Percentiles rank a stretch among this genome's conserved stretches.
Evolutionary conservation across 1,140 invertebrate genomes (phyloP).

Genomic region (Nasonia giraulti): DNA sequence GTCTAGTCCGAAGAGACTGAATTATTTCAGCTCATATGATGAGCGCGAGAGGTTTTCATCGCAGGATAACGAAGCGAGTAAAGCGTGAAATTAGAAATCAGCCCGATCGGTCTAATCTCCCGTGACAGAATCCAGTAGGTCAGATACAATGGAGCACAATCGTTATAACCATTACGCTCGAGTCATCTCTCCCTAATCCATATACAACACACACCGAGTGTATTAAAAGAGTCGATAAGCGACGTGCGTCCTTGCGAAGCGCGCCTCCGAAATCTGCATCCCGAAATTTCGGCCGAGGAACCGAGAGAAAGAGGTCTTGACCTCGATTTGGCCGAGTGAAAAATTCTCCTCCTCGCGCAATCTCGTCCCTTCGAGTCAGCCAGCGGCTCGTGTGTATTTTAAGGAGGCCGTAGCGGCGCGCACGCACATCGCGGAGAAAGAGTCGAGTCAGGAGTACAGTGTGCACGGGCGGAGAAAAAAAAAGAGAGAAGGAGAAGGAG

Average conservation of each 20-base stretch:
- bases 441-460: background rate
- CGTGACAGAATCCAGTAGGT: no score
- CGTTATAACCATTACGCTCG: no score
- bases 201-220: background rate
- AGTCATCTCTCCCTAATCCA: background rate
- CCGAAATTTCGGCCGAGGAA: no score
- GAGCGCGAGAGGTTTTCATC: background rate
- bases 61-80: background rate
- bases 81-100: slow-evolving; percentile 20
- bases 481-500: slow-evolving; percentile 15
- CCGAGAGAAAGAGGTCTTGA: slow-evolving; percentile 10
- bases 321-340: slow-evolving; percentile 49
- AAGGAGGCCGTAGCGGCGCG: background rate
- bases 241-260: background rate
- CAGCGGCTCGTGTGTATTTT: background rate
- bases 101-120: no score
- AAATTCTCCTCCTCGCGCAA: slow-evolving; percentile 46
- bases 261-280: background rate
- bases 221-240: background rate
- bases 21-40: background rate
- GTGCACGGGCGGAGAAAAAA: background rate
- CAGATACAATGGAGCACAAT: no score
- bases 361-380: slow-evolving; percentile 6
- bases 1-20: no score
- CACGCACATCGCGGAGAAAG: background rate